These are phyloP conservation scores for Atta cephalotes DNA, from an alignment of 1,140 invertebrate genomes.

Conservation along the genomic window DNA sequence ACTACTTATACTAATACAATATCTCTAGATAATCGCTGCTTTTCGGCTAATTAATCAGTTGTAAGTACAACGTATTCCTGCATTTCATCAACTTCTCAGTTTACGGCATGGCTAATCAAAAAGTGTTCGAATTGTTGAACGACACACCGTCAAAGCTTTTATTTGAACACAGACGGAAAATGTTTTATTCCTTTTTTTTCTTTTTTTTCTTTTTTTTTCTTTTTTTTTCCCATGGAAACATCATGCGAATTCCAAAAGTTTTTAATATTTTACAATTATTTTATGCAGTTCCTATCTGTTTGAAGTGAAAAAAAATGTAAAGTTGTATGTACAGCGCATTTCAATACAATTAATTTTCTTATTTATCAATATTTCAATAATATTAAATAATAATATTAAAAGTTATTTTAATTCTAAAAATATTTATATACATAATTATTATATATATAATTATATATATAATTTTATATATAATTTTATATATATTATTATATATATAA, in stretches of 20 bases:
- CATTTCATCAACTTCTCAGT: background rate
- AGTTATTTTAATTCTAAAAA: background rate
- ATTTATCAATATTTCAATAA: background rate
- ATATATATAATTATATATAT: background rate
- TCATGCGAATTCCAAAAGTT: background rate
- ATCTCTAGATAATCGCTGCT: background rate
- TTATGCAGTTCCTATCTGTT: background rate
- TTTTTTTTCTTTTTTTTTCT: no score
- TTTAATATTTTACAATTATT: background rate
- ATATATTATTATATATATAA: no score
- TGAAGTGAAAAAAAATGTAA: background rate
- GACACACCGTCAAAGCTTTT: background rate
- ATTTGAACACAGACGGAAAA: background rate
- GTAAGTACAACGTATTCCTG: constrained; percentile 36
- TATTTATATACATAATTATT: background rate
- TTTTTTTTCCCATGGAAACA: background rate
- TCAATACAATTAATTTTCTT: background rate
- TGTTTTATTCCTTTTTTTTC: background rate
- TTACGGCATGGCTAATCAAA: constrained; percentile 26
- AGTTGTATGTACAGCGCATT: background rate
- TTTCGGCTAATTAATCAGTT: constrained; percentile 37
- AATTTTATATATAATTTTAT: no score
- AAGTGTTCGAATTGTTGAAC: constrained; percentile 3
- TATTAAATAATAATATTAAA: background rate
- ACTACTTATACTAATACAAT: constrained; percentile 20